Evolutionary conservation across 1,140 invertebrate genomes (phyloP), one percentile per base, ranked within the genome.

Genomic region (Pemphigus obesinymphae): DNA sequence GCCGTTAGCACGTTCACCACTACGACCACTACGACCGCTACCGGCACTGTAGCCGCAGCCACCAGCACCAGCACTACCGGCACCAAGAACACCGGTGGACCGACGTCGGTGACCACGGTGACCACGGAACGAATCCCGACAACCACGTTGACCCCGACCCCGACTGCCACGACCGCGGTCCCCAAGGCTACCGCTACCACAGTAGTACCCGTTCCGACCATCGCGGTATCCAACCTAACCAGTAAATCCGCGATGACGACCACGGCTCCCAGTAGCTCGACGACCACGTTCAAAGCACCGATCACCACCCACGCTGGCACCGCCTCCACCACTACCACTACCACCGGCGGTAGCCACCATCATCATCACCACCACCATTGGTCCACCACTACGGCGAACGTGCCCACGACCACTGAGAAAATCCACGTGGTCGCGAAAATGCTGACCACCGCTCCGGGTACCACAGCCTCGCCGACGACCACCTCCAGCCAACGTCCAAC

Each of bases 1-100:
- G 17, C 26, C 6, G 20, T 5, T 5, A 55, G 55, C 43, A 58
- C 83, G 82, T 43, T 89, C 90, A 89, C 89, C 89, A 84, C 88
- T 90, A 89, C 31, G 90, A 89, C 84, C 86, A 88, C 72, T 89
- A 90, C 85, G 85, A 88, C 68, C 82, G 86, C 37, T 84, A 86
- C 50, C 87, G 86, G 70, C 87, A 86, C 72, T 82, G 88, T 50
- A 8, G 85, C 87, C 34, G 88, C 23, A 7, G n/a, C 23, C 7
- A 55, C n/a, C 23, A 88, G 50, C 88, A 88, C 34, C 83, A 50
- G 82, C 83, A 48, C 89, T 90, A 90, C 89, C 89, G 84, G 88
- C 90, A 61, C 29, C 88, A 89, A 26, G 90, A 90, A 84, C 86
- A 88, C 73, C 89, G 90, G 43, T 86, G 86, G 3, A 31, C 13